phyloP scores from a whole-genome alignment of 2,113 vertebrate species.

The Orycteropus afer region DNA sequence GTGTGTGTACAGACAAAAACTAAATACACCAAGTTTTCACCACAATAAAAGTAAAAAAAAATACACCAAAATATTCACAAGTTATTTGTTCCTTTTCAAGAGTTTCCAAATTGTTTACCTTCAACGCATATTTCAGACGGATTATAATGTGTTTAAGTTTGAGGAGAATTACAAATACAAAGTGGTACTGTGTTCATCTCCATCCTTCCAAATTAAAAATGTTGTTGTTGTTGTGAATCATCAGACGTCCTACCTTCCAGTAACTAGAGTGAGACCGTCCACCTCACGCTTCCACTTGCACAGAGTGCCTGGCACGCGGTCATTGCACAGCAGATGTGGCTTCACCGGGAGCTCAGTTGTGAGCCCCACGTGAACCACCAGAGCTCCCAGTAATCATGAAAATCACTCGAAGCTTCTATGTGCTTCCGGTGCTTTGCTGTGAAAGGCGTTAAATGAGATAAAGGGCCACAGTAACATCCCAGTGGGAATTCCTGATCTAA shows the following conservation, averaged over 20 bases:
- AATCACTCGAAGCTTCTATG: too few species aligned
- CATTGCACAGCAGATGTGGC: not conserved
- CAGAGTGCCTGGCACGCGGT: not conserved
- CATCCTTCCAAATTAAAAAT: constrained; percentile 39
- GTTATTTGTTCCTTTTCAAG: not conserved
- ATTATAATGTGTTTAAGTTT: constrained; percentile 26
- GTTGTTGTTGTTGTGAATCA: too few species aligned
- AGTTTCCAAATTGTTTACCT: constrained; percentile 9
- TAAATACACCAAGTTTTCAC: too few species aligned
- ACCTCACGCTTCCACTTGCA: not conserved
- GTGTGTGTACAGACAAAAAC: not conserved
- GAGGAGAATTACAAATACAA: constrained; percentile 27
- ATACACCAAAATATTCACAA: not conserved
- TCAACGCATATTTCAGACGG: not conserved
- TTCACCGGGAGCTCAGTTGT: accelerated
- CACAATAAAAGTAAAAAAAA: too few species aligned
- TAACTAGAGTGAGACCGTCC: constrained; percentile 38
- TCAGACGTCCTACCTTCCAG: constrained; percentile 70
- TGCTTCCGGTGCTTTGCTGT: not conserved
- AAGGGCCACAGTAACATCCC: not conserved
- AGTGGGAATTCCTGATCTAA: not conserved
- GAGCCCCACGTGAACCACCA: accelerated
- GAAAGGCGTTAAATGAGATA: not conserved
- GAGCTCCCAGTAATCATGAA: not conserved
- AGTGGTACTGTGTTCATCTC: constrained; percentile 34